Percentiles rank a stretch among this genome's conserved stretches.
Evolutionary conservation across 1,140 invertebrate species (phyloP).

Genomic region (Hormaphis cornu): DNA sequence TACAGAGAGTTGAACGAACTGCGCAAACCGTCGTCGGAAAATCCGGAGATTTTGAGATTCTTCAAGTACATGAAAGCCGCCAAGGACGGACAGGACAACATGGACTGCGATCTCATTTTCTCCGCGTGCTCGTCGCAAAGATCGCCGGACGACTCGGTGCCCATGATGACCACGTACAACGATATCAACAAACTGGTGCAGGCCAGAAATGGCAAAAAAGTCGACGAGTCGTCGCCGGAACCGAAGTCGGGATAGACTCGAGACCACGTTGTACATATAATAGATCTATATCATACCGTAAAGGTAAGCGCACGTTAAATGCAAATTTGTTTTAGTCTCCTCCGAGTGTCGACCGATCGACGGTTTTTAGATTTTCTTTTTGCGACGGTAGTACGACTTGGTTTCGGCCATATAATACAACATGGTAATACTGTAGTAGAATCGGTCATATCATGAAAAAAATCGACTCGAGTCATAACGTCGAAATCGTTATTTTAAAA

Average conservation of each 20-base stretch:
- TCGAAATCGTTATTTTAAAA: too few species aligned
- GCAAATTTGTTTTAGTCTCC: too few species aligned
- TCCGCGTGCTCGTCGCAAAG: conserved; percentile 44
- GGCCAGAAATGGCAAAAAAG: conserved; percentile 42
- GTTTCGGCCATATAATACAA: too few species aligned
- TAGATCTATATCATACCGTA: too few species aligned
- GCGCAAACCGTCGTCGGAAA: conserved; percentile 67
- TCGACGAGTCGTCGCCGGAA: background rate
- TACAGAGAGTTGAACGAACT: conserved; percentile 70
- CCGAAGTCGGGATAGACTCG: background rate
- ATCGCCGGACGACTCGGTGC: conserved; percentile 49
- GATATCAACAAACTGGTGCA: conserved; percentile 77
- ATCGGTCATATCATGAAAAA: too few species aligned
- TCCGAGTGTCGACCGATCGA: too few species aligned
- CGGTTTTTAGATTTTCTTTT: too few species aligned
- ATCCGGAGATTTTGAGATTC: conserved; percentile 72
- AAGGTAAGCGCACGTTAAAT: too few species aligned
- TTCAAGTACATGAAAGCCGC: conserved; percentile 82
- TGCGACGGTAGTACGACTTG: too few species aligned
- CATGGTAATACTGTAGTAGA: too few species aligned
- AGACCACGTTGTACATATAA: too few species aligned
- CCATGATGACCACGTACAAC: conserved; percentile 73
- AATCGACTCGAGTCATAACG: too few species aligned
- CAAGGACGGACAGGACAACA: conserved; percentile 69
- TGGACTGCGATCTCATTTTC: conserved; percentile 52